A percentile compares a stretch with the other conserved stretches of the same genome.
Evolutionary conservation across 2,888 invertebrate species (phyloP).

Genomic region (Piscicola geometra): DNA sequence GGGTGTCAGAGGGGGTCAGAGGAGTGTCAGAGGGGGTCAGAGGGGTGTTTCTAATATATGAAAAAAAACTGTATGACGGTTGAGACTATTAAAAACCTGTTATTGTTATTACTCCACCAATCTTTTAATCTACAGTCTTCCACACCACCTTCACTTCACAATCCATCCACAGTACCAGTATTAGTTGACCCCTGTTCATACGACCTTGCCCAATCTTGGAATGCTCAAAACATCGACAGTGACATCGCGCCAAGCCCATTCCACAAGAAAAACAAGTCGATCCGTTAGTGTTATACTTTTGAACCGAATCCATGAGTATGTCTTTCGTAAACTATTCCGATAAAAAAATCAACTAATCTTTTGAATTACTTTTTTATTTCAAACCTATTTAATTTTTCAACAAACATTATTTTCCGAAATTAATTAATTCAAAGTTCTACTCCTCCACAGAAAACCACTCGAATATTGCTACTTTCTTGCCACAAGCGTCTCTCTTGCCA

Average conservation of each 20-base stretch:
- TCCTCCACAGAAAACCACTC: conserved; percentile 23
- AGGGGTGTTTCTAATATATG: not conserved
- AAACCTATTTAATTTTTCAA: no score
- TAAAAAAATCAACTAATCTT: no score
- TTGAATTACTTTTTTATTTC: no score
- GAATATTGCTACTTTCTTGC: conserved; percentile 1
- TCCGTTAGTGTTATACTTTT: conserved; percentile 5
- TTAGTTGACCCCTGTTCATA: conserved; percentile 30
- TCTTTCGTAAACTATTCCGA: no score
- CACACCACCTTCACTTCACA: not conserved
- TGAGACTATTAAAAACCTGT: no score
- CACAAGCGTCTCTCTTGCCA: not conserved
- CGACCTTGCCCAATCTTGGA: conserved; percentile 17
- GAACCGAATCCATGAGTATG: no score
- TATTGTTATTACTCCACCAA: not conserved
- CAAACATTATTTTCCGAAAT: no score
- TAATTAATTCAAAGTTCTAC: no score
- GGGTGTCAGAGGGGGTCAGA: no score
- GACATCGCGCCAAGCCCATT: not conserved
- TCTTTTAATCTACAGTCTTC: not conserved
- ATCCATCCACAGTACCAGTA: conserved; percentile 24
- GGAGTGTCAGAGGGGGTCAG: no score
- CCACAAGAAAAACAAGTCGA: conserved; percentile 5
- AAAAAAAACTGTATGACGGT: not conserved
- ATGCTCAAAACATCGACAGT: conserved; percentile 30